These are phyloP conservation scores for Elymnias hypermnestra DNA, from an alignment of 1,140 invertebrate genomes.

Conservation along the genomic window DNA sequence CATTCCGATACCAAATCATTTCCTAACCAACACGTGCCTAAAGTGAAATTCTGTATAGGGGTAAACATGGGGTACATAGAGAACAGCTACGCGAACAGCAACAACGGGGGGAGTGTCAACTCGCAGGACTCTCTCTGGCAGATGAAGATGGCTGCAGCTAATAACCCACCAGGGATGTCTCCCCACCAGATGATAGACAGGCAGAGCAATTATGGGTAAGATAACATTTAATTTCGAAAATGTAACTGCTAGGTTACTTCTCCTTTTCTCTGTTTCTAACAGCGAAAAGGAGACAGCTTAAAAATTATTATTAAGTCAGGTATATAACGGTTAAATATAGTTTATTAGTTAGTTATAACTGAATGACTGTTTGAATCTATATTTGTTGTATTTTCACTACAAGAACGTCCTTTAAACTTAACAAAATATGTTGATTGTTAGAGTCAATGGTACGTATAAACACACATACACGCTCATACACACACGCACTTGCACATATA, in stretches of 20 bases:
- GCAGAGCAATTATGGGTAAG: constrained; percentile 78
- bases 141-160: constrained; percentile 89
- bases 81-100: constrained; percentile 93
- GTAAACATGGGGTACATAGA: constrained; percentile 93
- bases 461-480: too few species aligned
- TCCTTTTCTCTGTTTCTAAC: too few species aligned
- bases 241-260: not conserved
- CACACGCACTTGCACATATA: too few species aligned
- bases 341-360: too few species aligned
- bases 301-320: too few species aligned
- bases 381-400: too few species aligned
- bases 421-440: too few species aligned
- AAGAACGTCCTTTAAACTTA: too few species aligned
- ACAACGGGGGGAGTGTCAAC: constrained; percentile 94
- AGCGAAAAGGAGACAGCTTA: too few species aligned
- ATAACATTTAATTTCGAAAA: not conserved
- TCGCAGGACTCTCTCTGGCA: constrained; percentile 97
- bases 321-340: too few species aligned
- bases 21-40: constrained; percentile 8
- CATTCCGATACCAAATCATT: constrained; percentile 15
- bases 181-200: constrained; percentile 76
- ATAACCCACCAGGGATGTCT: constrained; percentile 76
- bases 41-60: constrained; percentile 37
- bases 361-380: too few species aligned
- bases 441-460: too few species aligned